Conservation (phyloP, 2,888 invertebrate genomes). For the Caenorhabditis sulstoni region DNA sequence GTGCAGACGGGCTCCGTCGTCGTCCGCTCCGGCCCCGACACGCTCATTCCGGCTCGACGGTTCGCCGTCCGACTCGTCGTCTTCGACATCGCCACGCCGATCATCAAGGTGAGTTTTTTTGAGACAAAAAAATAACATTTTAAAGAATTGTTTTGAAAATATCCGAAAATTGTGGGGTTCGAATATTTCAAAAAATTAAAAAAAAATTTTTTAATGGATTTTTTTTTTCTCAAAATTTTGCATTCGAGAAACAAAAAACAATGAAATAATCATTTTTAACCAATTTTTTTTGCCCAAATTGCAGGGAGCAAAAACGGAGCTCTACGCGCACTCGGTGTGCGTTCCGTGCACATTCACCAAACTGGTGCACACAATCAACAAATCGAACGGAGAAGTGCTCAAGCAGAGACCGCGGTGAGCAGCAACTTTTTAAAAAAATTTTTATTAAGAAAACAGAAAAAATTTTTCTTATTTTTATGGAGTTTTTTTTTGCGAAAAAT, state of each 20-base stretch:
- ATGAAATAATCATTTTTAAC: too few relatives aligned
- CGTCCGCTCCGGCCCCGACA: slow-evolving; percentile 84
- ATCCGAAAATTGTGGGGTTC: too few relatives aligned
- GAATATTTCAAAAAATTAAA: too few relatives aligned
- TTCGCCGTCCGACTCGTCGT: slow-evolving; percentile 94
- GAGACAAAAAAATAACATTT: too few relatives aligned
- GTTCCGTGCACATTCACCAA: slow-evolving; percentile 93
- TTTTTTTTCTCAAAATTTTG: slow-evolving; percentile 8
- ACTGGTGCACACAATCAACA: slow-evolving; percentile 90
- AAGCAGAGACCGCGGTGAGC: slow-evolving; percentile 90
- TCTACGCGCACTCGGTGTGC: slow-evolving; percentile 94
- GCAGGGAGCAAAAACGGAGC: slow-evolving; percentile 83
- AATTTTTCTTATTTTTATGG: too few relatives aligned
- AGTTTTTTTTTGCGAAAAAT: too few relatives aligned
- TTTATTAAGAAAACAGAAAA: background rate
- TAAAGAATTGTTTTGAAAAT: too few relatives aligned
- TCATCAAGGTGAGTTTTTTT: slow-evolving; percentile 81
- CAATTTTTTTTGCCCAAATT: background rate
- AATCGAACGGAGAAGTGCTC: slow-evolving; percentile 91
- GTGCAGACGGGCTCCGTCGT: slow-evolving; percentile 90
- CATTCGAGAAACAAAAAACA: too few relatives aligned
- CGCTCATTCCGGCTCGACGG: slow-evolving; percentile 81
- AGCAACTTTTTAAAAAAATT: too few relatives aligned
- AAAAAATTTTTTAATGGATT: too few relatives aligned
- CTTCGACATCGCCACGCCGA: slow-evolving; percentile 88